Evolutionary conservation across 2,797 vertebrate species (phyloP).

Genomic region (Catamblyrhynchus diadema): DNA sequence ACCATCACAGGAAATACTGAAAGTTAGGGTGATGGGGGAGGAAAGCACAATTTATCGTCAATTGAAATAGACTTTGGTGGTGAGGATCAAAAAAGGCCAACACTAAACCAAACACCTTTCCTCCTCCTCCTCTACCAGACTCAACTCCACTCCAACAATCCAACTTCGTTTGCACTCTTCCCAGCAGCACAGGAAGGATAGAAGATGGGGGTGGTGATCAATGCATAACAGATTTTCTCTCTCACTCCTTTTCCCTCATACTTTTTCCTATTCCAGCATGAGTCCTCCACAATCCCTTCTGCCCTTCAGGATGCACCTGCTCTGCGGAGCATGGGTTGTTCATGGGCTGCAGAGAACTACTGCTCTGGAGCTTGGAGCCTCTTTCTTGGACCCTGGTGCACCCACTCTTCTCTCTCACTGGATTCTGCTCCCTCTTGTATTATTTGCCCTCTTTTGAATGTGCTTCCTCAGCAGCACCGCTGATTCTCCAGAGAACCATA

Average conservation of each 20-base stretch:
- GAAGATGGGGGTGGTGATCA: background rate
- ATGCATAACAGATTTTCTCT: background rate
- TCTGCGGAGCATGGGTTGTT: background rate
- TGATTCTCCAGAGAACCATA: background rate
- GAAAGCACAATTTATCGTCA: background rate
- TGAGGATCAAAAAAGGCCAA: background rate
- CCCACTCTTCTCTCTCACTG: background rate
- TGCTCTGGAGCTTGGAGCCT: background rate
- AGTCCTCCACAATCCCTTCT: background rate
- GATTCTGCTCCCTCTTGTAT: background rate
- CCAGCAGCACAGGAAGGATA: background rate
- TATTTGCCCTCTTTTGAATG: background rate
- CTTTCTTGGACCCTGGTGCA: background rate
- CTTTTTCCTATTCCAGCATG: background rate
- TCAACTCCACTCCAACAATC: background rate
- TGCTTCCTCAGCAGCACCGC: background rate
- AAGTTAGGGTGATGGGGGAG: accelerated
- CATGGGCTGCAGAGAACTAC: background rate
- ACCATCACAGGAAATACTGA: background rate
- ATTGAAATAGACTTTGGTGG: background rate
- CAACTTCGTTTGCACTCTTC: background rate
- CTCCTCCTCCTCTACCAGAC: background rate
- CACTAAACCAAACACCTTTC: background rate
- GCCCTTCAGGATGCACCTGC: background rate
- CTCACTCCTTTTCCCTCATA: background rate